Evolutionary conservation across 2,113 vertebrate species (phyloP), one percentile per base, ranked within the genome.

Genomic region (Potamarius usumacintae): DNA sequence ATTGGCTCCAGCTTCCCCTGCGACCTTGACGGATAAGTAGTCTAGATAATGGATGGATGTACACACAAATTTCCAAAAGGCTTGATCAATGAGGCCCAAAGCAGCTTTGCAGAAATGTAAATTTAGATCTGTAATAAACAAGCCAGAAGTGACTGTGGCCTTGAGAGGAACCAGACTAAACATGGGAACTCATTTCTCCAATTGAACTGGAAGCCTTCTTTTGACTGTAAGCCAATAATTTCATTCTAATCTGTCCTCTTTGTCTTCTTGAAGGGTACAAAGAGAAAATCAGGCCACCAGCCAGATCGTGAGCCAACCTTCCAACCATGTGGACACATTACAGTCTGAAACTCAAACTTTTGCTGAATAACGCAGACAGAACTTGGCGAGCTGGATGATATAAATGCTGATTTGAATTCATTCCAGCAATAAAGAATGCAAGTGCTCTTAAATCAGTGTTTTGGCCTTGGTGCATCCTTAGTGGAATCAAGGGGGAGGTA

Each of bases 401-500:
- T 50, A 65, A 65, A 11, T 10, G 1, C 7, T 50, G 18, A 42
- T 83, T 50, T 50, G 62, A 85, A 58, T 74, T 9, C 48, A n/a
- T 34, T 30, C 65, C 34, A 34, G 34, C 34, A 34, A 63, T 63
- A 25, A 57, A 34, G n/a, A 69, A 8, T 17, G 10, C 0, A 11
- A 60, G 69, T 60, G 27, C 69, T 74, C 12, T 52, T 60, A 48
- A 74, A 85, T 74, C 83, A 85, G 69, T 34, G 11, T 15, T 67
- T 25, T 58, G 12, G 71, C 22, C 22, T 83, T 72, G 69, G 69
- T 34, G 69, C 27, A 34, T 48, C 53, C 27, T 4, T 20, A 58
- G 83, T 25, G 53, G 20, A 80, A 80, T 34, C n/a, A 18, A 25
- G 17, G 53, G 22, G 72, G 25, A 55, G 52, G 53, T 80, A 58